These are phyloP conservation scores for Daphoenositta chrysoptera DNA, from an alignment of 2,113 vertebrate species.

Conservation along the genomic window DNA sequence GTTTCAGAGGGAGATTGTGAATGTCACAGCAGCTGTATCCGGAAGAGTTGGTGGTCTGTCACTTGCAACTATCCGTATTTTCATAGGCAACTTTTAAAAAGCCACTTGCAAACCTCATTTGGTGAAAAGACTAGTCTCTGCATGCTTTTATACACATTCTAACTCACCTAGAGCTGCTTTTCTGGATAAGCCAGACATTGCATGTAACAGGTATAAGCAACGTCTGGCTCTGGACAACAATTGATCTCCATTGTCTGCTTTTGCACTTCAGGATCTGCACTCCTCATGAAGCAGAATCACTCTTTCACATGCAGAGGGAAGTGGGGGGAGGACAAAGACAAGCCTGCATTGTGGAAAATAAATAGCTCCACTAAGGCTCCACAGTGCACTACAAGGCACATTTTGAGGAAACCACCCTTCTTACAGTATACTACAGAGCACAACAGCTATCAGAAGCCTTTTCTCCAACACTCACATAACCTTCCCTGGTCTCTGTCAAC, in stretches of 20 bases:
- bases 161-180: neutral
- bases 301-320: neutral
- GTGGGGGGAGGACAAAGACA: neutral
- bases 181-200: neutral
- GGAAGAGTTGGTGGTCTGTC: neutral
- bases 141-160: neutral
- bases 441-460: neutral
- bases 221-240: neutral
- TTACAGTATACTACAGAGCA: neutral
- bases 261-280: neutral
- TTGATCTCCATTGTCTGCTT: neutral
- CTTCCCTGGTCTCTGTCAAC: neutral
- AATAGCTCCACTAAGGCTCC: neutral
- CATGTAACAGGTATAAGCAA: neutral
- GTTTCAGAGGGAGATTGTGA: neutral
- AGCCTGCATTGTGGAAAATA: neutral
- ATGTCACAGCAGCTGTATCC: neutral
- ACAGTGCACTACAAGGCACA: neutral
- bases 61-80: neutral
- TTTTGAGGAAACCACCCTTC: neutral
- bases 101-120: neutral
- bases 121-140: neutral
- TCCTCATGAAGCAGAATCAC: neutral
- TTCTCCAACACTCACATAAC: neutral
- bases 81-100: neutral